A percentile compares a stretch with the other conserved stretches of the same genome.
phyloP scores from a whole-genome alignment of 2,113 vertebrate genomes.

The sheep (Ovis aries) region ARS-UI_Ramb_v3.0 NC_056057.1:35775501-35776000 shows the following conservation, averaged over 20 bases:
- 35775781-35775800: background rate
- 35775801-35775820: background rate
- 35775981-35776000: background rate
- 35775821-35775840: background rate
- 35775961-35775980: background rate
- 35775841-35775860: background rate
- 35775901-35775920: background rate
- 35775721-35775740: background rate
- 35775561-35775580: accelerated
- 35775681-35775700: background rate
- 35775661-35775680: background rate
- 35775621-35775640: background rate
- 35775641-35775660: background rate
- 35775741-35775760: background rate
- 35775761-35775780: background rate
- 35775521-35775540: background rate
- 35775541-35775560: background rate
- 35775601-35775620: background rate
- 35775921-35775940: background rate
- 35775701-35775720: accelerated
- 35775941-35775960: accelerated
- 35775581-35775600: background rate
- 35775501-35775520: background rate
- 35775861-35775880: accelerated
- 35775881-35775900: background rate